Evolutionary conservation across 2,888 invertebrate species (phyloP), one percentile per base, ranked within the genome.

Genomic region (Amphipoea oculea): DNA sequence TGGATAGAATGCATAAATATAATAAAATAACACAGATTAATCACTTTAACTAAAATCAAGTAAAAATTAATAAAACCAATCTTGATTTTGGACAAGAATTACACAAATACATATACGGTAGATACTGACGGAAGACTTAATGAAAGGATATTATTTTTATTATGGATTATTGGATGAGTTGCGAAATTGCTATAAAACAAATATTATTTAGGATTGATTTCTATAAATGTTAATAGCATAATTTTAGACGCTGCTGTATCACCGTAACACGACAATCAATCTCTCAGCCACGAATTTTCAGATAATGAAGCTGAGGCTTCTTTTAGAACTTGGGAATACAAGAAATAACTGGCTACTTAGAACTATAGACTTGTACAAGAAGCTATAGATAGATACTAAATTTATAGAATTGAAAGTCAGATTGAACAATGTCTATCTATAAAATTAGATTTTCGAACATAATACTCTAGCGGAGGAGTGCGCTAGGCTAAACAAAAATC

Each of bases 381-480:
- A 76, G 45, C 23, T 54, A 36, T 7, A 20, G 48, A 48, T 45
- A n/a, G 11, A 17, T 69, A 54, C 36, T 54, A 11, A 17, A 42
- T n/a, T 42, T n/a, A 20, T 9, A 54, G 5, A 54, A 62, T 60
- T 75, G 14, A 74, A 20, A 60, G 2, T 36, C 29, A 48, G 9
- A 29, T 63, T 40, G 12, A 29, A 48, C 45, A 65, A 66, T 12
- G n/a, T 66, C 20, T 12, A 40, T 2, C 54, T 23, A 57, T 57
- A 23, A 63, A n/a, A 48, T 4, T 20, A 54, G 4, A n/a, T 45
- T n/a, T 83, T 67, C 7, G 7, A 75, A 40, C 9, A 72, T 72
- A 42, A 72, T 17, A 17, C 45, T 51, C 60, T 82, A 4, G 12
- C 40, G 9, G 17, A 74, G 62, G 20, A 60, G 36, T 51, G 51